Evolutionary conservation across 2,888 invertebrate genomes (phyloP), one percentile per base, ranked within the genome.

Genomic region (Auanema freiburgensis): DNA sequence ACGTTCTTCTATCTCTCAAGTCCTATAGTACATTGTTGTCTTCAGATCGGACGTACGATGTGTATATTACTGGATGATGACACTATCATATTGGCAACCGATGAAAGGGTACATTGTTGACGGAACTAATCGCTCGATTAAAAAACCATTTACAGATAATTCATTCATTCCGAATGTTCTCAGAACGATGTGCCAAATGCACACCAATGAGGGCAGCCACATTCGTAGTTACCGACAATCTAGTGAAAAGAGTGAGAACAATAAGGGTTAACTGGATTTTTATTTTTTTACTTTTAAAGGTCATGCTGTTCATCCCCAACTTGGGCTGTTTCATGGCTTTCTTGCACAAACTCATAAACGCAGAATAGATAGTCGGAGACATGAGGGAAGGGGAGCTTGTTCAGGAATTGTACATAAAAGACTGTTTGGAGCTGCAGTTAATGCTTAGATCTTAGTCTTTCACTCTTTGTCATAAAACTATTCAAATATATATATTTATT

Each of bases 91-190:
- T 24, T 46, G 21, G 60, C 60, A 16, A 60, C 53, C 10, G 60
- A 60, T 33, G 54, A 60, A 14, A 42, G 54, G 46, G 60, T 60
- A 44, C 8, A 8, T 12, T 4, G 8, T 41, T 12, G 41, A 12
- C 8, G 11, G 46, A 54, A 44, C 14, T 5, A 33, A 33, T 33
- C 33, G 33, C 8, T 33, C 33, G 8, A 33, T 33, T 33, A 33
- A 33, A 33, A 33, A 3, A 33, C 8, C 8, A 8, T 1, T 59
- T 54, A 53, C 33, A 60, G 60, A 60, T 60, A 12, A 18, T 60
- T 11, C 49, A 51, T 44, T 53, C 60, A 6, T 60, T 54, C 33
- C 40, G 60, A 53, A 60, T 60, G 60, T 60, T 60, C 21, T 54
- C 55, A 46, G 60, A 60, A n/a, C 24, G 60, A 25, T 54, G 60